Evolutionary conservation across 2,113 vertebrate species (phyloP), one percentile per base, ranked within the genome.

Genomic region (Pycnonotus jocosus): DNA sequence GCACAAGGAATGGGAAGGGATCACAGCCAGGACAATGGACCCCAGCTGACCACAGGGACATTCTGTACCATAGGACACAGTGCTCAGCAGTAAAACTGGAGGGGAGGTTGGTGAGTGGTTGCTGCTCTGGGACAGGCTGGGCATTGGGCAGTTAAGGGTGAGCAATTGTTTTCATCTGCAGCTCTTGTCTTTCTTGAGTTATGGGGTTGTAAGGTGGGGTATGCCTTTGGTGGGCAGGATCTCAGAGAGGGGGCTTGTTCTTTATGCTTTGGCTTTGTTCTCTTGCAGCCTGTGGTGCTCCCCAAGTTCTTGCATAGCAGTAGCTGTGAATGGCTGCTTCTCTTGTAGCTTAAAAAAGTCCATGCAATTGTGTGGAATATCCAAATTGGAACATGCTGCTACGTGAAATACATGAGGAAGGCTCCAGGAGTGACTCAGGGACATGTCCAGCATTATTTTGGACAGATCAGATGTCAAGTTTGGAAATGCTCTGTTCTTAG

Each of bases 131-230:
- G 14, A 16, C 45, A 31, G 40, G 10, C 24, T 82, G 35, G 18
- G 16, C 50, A 91, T 35, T 0, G 0, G 33, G 40, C 1, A 0
- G 23, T 42, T 70, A 27, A 25, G 45, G 30, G 11, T 15, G 12
- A 74, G 40, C 13, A 70, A 2, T 15, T 42, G 15, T 25, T 57
- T 65, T 61, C 21, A 50, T 27, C 47, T 81, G 28, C 38, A 54
- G 6, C 44, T 57, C 45, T 47, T 54, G 16, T 53, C 27, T 80
- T 61, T 66, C 31, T 44, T 40, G 22, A 0, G 1, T 31, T 48
- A 7, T 0, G 6, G 14, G 5, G 3, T 51, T 81, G 10, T 68
- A 40, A 86, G 57, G 23, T 68, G 6, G 2, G 11, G 0, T 38
- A 0, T 42, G 33, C 28, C 14, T 78, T 74, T 64, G 45, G 4